Base-by-base conservation (phyloP, 2,797 vertebrate genomes). In the Etheostoma perlongum region DNA sequence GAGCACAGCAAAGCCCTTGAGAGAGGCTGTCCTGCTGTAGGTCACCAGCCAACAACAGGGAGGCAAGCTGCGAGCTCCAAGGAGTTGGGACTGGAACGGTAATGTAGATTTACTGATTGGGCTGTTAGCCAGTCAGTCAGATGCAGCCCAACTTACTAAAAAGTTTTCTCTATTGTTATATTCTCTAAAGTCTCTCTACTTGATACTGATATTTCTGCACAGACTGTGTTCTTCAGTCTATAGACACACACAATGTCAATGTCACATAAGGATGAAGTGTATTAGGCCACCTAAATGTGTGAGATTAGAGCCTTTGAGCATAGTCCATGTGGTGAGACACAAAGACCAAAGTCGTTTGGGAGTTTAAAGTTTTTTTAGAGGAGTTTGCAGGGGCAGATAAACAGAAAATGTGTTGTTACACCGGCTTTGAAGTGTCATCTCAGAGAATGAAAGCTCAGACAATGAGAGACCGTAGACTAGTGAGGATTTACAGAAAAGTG, bases 381-480 rank as follows among this genome's bases (percentile, higher is more conserved):
- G 72, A 70, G 85, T 91, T 90, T 91, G 86, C 85, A 76, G 84
- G 88, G 84, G 86, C 85, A 89, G 84, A 90, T 76, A 40, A 40
- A 40, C 10, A 93, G 84, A 92, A 90, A 92, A 90, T 88, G 82
- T 90, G 88, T 83, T 90, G 85, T 90, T 86, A 91, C 88, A 88
- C 74, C 49, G 6, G 87, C 93, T 94, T 94, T 93, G 84, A 94
- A 92, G 92, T 92, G 91, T 89, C 92, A 90, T 91, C 86, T 82
- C 79, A 84, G 85, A 89, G 87, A 93, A 92, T 81, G 74, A 87
- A 81, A 84, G 88, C 90, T 82, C 85, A 93, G 90, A 94, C 93
- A 93, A 93, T 90, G 84, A 92, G 82, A 88, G 80, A 83, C 76
- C 59, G 82, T 61, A 70, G 86, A 90, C 73, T 78, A 88, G 89